Conservation (phyloP, 2,888 invertebrate species). For the Ophion costatus region DNA sequence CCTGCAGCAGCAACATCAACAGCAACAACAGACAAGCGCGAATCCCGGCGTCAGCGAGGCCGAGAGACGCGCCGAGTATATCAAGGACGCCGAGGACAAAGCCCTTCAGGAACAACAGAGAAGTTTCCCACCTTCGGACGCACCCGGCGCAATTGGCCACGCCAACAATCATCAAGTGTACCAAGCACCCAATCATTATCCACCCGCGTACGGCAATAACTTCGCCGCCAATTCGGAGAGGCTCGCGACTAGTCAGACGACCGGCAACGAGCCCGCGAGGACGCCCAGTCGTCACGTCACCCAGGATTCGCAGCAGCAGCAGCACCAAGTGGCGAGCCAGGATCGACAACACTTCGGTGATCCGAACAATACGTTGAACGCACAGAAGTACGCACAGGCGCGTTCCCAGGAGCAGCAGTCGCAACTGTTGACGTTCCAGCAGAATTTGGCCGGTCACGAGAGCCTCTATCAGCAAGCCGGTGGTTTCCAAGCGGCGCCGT, state of each 20-base stretch:
- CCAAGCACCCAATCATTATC: constrained; percentile 76
- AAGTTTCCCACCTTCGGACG: constrained; percentile 70
- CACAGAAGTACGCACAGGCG: constrained; percentile 75
- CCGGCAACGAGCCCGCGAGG: constrained; percentile 72
- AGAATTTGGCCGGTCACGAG: constrained; percentile 78
- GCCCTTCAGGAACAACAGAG: constrained; percentile 70
- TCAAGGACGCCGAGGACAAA: constrained; percentile 72
- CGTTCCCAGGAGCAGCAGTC: constrained; percentile 76
- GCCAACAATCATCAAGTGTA: constrained; percentile 76
- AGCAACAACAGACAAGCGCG: constrained; percentile 64
- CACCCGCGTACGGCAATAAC: constrained; percentile 75
- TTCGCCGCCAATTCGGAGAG: constrained; percentile 70
- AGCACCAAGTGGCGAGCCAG: constrained; percentile 71
- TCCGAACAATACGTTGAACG: constrained; percentile 71
- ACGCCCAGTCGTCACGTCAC: constrained; percentile 68
- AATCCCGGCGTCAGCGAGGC: constrained; percentile 69
- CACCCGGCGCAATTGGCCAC: constrained; percentile 70
- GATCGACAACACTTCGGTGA: constrained; percentile 74
- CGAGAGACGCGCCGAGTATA: constrained; percentile 75
- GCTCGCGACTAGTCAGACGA: constrained; percentile 52
- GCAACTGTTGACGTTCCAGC: constrained; percentile 78
- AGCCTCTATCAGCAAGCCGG: constrained; percentile 77
- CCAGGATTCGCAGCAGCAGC: constrained; percentile 70
- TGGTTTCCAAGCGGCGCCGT: constrained; percentile 79
- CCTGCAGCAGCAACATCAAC: constrained; percentile 44